phyloP scores from a whole-genome alignment of 2,113 vertebrate genomes.

The Pogona vitticeps region DNA sequence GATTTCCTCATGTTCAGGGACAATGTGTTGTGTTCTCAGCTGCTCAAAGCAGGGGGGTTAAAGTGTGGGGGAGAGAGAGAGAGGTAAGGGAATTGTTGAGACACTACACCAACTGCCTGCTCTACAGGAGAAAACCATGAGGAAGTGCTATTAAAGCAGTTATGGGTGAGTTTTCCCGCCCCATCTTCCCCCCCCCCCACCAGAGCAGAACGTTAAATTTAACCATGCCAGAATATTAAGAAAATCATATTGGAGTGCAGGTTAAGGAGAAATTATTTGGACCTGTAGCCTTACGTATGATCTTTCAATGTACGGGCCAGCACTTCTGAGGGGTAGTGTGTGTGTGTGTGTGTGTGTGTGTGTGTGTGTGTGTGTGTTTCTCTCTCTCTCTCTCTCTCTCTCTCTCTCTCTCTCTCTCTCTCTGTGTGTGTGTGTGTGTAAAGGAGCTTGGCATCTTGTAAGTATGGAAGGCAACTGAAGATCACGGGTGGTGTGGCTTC shows the following conservation, averaged over 20 bases:
- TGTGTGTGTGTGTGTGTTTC: no score
- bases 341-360: no score
- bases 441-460: no score
- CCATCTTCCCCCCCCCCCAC: constrained; percentile 17
- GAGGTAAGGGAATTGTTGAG: background rate
- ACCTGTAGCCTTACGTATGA: background rate
- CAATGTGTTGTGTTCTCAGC: constrained; percentile 46
- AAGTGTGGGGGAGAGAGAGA: constrained; percentile 30
- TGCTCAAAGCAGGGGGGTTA: constrained; percentile 12
- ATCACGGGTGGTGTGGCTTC: no score
- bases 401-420: no score
- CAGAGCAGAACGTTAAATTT: constrained; percentile 5
- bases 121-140: constrained; percentile 7
- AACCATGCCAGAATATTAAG: background rate
- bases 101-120: background rate
- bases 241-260: background rate
- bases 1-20: constrained; percentile 52
- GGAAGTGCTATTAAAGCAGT: background rate
- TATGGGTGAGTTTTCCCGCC: background rate
- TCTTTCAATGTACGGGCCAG: background rate
- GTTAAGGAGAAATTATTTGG: background rate
- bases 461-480: no score
- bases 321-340: no score
- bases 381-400: no score
- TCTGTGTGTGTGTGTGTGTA: no score